Evolutionary conservation across 1,140 invertebrate genomes (phyloP).

Genomic region (Geopemphigus sp.): DNA sequence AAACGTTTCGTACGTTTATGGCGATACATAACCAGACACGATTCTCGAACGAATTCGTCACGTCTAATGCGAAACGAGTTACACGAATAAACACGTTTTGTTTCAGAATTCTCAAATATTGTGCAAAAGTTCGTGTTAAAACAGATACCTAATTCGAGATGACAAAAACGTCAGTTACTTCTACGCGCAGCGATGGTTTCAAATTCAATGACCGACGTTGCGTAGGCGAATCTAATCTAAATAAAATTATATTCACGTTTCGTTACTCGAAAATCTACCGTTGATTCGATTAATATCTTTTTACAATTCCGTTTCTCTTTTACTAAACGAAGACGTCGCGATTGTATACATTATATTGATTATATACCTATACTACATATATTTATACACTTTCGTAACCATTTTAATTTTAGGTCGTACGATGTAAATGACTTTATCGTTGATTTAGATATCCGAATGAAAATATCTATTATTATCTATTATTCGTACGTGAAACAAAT

Average conservation of each 20-base stretch:
- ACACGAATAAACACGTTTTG: not conserved
- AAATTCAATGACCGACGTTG: not conserved
- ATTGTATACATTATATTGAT: not conserved
- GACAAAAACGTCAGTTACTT: not conserved
- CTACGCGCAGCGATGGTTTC: not conserved
- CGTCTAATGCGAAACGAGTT: too few species aligned
- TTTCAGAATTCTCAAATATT: slow-evolving; percentile 46
- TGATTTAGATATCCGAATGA: too few species aligned
- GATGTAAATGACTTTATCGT: too few species aligned
- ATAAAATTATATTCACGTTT: not conserved
- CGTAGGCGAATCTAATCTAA: too few species aligned
- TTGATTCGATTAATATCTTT: too few species aligned
- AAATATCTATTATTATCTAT: too few species aligned
- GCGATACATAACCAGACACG: too few species aligned
- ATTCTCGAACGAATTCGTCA: too few species aligned
- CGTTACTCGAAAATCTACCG: not conserved
- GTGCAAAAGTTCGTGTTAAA: slow-evolving; percentile 24
- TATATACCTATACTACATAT: not conserved
- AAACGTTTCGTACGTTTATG: too few species aligned
- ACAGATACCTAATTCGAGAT: not conserved
- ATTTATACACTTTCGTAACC: not conserved
- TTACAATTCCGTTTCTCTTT: not conserved
- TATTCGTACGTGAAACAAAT: too few species aligned
- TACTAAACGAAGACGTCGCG: not conserved
- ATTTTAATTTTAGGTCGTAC: not conserved